These are phyloP conservation scores for Tupaia chinensis DNA, from an alignment of 2,113 vertebrate species.

Conservation along the genomic window DNA sequence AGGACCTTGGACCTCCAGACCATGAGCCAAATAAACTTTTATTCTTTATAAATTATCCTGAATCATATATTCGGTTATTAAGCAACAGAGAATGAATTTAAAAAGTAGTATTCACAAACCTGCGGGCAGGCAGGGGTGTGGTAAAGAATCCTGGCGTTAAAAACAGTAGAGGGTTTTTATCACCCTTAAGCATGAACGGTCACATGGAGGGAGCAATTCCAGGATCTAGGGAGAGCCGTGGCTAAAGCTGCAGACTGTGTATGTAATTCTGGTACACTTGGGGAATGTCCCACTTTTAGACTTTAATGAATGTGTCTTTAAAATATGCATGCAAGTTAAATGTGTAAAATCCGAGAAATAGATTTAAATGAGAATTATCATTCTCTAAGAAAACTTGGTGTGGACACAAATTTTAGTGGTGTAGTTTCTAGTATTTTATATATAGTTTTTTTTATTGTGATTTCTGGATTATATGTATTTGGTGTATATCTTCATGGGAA, in stretches of 20 bases:
- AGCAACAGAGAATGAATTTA: no score
- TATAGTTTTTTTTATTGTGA: not conserved
- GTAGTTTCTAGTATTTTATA: not conserved
- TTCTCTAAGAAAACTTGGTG: constrained; percentile 3
- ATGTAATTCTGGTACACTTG: not conserved
- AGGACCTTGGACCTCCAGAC: no score
- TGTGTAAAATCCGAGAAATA: not conserved
- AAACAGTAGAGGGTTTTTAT: not conserved
- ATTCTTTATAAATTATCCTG: no score
- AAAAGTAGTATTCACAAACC: not conserved
- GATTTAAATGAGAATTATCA: not conserved
- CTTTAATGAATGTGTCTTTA: not conserved
- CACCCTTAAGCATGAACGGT: not conserved
- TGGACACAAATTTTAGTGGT: not conserved
- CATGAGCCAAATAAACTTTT: no score
- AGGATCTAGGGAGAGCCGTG: not conserved
- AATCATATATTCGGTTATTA: no score
- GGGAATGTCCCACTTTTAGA: not conserved
- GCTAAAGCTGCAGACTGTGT: not conserved
- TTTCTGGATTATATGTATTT: no score
- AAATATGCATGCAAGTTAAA: not conserved
- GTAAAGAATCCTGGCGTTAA: not conserved
- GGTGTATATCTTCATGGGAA: no score
- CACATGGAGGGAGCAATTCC: not conserved
- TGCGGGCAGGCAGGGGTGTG: not conserved